These are phyloP conservation scores for Pseudorasbora parva DNA, from an alignment of 2,113 vertebrate genomes.

Conservation along the genomic window DNA sequence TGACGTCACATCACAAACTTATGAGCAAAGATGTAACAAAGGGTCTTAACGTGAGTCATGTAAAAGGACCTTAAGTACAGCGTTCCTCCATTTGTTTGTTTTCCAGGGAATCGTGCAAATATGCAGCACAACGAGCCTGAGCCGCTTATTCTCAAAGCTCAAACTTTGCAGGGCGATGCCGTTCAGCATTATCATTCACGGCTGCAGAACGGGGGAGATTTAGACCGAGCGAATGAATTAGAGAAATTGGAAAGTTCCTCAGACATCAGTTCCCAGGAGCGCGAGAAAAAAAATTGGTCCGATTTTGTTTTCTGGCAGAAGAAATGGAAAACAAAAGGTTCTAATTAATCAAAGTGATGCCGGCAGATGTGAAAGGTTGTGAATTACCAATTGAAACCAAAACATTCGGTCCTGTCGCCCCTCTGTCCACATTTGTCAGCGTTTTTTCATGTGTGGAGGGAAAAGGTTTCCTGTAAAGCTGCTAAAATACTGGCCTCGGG, in stretches of 20 bases:
- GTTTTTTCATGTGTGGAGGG: constrained; percentile 32
- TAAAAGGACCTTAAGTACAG: not conserved
- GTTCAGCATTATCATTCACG: not conserved
- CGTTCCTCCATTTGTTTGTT: constrained; percentile 6
- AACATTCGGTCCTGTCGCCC: constrained; percentile 33
- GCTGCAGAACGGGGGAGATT: not conserved
- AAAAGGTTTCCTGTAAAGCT: constrained; percentile 41
- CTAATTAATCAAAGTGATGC: constrained; percentile 56
- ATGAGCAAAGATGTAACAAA: too few species aligned
- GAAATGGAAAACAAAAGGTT: constrained; percentile 63
- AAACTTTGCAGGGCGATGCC: not conserved
- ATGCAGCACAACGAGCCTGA: not conserved
- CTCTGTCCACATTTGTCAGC: constrained; percentile 54
- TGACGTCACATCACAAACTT: too few species aligned
- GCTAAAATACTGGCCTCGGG: constrained; percentile 11
- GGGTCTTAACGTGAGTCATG: not conserved
- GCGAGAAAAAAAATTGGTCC: constrained; percentile 52
- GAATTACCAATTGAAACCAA: constrained; percentile 62
- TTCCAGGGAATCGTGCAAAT: not conserved
- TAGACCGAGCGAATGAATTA: constrained; percentile 1
- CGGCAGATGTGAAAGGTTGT: constrained; percentile 55
- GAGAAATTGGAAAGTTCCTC: constrained; percentile 49
- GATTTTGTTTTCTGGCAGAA: constrained; percentile 58
- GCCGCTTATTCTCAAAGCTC: not conserved
- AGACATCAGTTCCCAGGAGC: constrained; percentile 48